Percentiles rank a stretch among this genome's conserved stretches.
Evolutionary conservation across 1,140 invertebrate genomes (phyloP).

Genomic region (Sesamia nonagrioides): DNA sequence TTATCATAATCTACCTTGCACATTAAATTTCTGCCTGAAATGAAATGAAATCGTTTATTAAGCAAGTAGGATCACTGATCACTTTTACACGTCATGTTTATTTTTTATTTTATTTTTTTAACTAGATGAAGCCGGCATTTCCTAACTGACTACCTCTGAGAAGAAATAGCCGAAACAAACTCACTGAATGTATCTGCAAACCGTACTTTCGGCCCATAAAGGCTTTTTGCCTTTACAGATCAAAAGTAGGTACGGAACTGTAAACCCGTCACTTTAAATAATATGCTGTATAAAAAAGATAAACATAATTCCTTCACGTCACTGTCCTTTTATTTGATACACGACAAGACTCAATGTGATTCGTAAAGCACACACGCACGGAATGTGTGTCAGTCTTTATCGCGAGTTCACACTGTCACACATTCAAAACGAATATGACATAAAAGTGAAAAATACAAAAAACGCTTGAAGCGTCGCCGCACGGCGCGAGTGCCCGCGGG

Average conservation of each 20-base stretch:
- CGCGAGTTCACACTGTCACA: conserved; percentile 23
- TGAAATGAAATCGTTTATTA: too few species aligned
- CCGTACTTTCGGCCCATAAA: background rate
- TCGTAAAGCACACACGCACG: background rate
- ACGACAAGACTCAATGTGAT: conserved; percentile 16
- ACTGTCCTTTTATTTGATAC: conserved; percentile 15
- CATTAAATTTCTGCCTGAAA: too few species aligned
- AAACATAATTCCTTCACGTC: conserved; percentile 27
- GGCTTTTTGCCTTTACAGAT: too few species aligned
- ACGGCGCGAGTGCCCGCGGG: background rate
- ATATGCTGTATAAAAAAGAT: conserved; percentile 5
- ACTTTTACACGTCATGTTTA: too few species aligned
- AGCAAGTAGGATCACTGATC: too few species aligned
- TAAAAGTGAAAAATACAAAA: conserved; percentile 48
- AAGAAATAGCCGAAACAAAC: too few species aligned
- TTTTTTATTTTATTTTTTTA: too few species aligned
- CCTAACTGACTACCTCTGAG: too few species aligned
- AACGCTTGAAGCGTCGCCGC: conserved; percentile 43
- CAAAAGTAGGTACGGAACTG: background rate
- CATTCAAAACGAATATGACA: conserved; percentile 47
- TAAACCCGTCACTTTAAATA: background rate
- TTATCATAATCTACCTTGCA: too few species aligned
- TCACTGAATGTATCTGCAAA: too few species aligned
- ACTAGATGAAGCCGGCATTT: too few species aligned
- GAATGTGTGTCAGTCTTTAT: conserved; percentile 37